Conservation (phyloP, 2,888 invertebrate species). For the Acrocyrtus sp. region DNA sequence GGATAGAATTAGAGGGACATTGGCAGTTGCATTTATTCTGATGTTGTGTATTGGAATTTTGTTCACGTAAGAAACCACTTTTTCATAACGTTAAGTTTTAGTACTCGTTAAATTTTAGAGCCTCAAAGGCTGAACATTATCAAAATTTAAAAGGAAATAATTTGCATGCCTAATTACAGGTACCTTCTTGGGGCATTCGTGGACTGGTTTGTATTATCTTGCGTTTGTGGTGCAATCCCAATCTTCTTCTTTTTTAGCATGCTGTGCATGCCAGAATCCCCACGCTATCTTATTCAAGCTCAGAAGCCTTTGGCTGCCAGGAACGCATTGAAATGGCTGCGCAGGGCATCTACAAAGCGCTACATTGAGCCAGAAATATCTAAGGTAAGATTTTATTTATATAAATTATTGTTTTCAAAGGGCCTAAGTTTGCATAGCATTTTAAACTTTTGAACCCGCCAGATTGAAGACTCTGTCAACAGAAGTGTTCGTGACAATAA, state of each 20-base stretch:
- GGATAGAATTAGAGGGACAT: constrained; percentile 52
- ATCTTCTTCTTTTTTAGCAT: constrained; percentile 55
- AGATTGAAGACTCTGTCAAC: constrained; percentile 56
- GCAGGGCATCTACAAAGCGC: constrained; percentile 54
- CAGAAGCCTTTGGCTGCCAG: constrained; percentile 48
- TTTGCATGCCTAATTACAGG: constrained; percentile 15
- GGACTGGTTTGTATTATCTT: constrained; percentile 44
- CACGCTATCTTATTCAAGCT: constrained; percentile 51
- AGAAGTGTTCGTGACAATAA: constrained; percentile 6
- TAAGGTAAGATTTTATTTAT: constrained; percentile 30
- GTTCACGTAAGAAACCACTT: constrained; percentile 47
- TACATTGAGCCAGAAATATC: constrained; percentile 56
- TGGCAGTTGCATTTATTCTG: constrained; percentile 53
- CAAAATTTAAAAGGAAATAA: neutral
- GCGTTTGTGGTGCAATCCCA: constrained; percentile 40
- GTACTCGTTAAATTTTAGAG: too few relatives aligned
- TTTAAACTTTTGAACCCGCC: too few relatives aligned
- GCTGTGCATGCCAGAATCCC: constrained; percentile 59
- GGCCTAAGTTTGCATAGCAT: too few relatives aligned
- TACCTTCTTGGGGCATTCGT: constrained; percentile 43
- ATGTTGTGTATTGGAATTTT: constrained; percentile 54
- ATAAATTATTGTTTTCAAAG: neutral
- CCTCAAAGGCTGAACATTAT: neutral
- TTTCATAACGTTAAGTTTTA: neutral
- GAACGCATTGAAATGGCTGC: constrained; percentile 58